phyloP scores from a whole-genome alignment of 2,113 vertebrate species.

The Panthera tigris region DNA sequence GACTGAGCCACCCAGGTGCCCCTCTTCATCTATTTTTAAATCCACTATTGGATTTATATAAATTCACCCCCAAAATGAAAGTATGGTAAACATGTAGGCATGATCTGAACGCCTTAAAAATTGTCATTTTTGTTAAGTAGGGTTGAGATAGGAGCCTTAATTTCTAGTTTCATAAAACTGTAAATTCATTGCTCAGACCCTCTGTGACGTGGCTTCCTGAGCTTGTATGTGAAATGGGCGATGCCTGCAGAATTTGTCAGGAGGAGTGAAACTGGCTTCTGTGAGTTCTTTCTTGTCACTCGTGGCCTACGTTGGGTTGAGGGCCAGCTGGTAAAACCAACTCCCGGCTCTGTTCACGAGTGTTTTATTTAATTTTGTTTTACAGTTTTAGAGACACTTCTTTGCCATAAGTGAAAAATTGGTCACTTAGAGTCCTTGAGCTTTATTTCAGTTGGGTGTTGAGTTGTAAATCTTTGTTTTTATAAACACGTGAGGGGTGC shows the following conservation, averaged over 20 bases:
- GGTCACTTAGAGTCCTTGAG: neutral
- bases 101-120: neutral
- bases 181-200: neutral
- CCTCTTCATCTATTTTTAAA: neutral
- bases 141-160: neutral
- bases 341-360: neutral
- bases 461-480: neutral
- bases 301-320: neutral
- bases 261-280: neutral
- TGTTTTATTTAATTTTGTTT: constrained; percentile 1
- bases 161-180: neutral
- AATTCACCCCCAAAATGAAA: neutral
- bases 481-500: neutral
- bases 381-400: neutral
- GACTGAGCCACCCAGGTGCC: too few species aligned
- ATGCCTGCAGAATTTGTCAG: constrained; percentile 16
- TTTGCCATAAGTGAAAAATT: neutral
- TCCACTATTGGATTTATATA: neutral
- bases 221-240: neutral
- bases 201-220: neutral
- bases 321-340: neutral
- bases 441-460: constrained; percentile 19
- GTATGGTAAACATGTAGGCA: neutral
- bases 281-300: neutral
- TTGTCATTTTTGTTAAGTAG: neutral